Conservation (phyloP, 2,113 vertebrate genomes). For the Alosa alosa region DNA sequence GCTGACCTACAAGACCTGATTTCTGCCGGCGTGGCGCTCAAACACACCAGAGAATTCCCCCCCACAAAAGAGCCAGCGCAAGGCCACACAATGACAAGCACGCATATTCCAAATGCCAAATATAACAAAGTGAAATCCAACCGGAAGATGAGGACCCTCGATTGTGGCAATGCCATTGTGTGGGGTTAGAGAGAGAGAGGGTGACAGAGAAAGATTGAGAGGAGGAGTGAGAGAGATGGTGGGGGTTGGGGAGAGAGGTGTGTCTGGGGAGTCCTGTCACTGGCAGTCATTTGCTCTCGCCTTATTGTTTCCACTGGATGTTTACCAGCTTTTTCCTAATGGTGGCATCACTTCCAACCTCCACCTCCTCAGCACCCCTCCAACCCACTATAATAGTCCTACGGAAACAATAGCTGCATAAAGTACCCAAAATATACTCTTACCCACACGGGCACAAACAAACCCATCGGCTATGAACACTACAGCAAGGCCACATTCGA, state of each 20-base stretch:
- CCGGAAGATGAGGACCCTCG: slow-evolving; percentile 12
- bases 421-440: not conserved
- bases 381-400: not conserved
- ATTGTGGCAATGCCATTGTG: slow-evolving; percentile 26
- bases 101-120: slow-evolving; percentile 43
- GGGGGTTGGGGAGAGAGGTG: not conserved
- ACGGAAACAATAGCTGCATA: not conserved
- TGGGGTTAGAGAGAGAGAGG: slow-evolving; percentile 1
- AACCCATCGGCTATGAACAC: not conserved
- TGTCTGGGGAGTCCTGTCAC: slow-evolving; percentile 11
- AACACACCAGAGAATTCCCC: slow-evolving; percentile 33
- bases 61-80: slow-evolving; percentile 26
- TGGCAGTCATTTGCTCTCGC: slow-evolving; percentile 30
- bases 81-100: slow-evolving; percentile 49
- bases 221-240: not conserved
- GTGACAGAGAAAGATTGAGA: not conserved
- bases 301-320: slow-evolving; percentile 35
- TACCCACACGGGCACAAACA: not conserved
- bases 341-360: slow-evolving; percentile 22
- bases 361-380: slow-evolving; percentile 30
- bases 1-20: slow-evolving; percentile 49
- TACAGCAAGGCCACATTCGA: not conserved
- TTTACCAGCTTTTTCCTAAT: slow-evolving; percentile 41
- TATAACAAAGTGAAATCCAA: slow-evolving; percentile 39
- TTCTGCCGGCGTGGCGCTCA: slow-evolving; percentile 37